Evolutionary conservation across 2,113 vertebrate genomes (phyloP).

Genomic region (Corydoras maculifer): DNA sequence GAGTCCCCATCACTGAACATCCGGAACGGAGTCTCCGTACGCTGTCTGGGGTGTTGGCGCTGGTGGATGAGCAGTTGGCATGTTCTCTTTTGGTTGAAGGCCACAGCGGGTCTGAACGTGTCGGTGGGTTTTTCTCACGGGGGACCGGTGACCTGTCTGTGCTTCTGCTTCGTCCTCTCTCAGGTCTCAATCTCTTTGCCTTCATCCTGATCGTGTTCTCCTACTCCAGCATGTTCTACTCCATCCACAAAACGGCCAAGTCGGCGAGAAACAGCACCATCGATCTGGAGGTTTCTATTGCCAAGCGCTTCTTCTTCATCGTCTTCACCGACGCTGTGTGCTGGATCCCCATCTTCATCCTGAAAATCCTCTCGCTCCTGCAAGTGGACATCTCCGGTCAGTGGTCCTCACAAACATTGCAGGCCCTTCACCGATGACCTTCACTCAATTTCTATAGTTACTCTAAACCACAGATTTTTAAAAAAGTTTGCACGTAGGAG

Average conservation of each 20-base stretch:
- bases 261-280: conserved; percentile 6
- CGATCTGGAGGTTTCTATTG: conserved; percentile 51
- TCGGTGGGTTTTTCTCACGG: not conserved
- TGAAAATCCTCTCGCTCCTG: conserved; percentile 57
- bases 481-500: too few species aligned
- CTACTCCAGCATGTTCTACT: conserved; percentile 57
- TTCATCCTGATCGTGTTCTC: conserved; percentile 59
- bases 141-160: not conserved
- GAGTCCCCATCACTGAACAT: too few species aligned
- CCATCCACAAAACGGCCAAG: conserved; percentile 48
- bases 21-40: too few species aligned
- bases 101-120: too few species aligned
- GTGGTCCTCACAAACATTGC: not conserved
- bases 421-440: too few species aligned
- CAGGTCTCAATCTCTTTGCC: conserved; percentile 58
- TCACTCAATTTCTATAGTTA: too few species aligned
- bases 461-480: too few species aligned
- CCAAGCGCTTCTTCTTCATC: conserved; percentile 59
- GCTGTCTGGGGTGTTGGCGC: too few species aligned
- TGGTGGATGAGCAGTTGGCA: too few species aligned
- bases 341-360: conserved; percentile 62
- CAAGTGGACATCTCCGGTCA: conserved; percentile 59
- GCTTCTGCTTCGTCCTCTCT: conserved; percentile 8
- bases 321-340: conserved; percentile 57
- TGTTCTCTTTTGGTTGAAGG: too few species aligned